These are phyloP conservation scores for Colletes latitarsis DNA, from an alignment of 1,140 invertebrate species.

Conservation along the genomic window DNA sequence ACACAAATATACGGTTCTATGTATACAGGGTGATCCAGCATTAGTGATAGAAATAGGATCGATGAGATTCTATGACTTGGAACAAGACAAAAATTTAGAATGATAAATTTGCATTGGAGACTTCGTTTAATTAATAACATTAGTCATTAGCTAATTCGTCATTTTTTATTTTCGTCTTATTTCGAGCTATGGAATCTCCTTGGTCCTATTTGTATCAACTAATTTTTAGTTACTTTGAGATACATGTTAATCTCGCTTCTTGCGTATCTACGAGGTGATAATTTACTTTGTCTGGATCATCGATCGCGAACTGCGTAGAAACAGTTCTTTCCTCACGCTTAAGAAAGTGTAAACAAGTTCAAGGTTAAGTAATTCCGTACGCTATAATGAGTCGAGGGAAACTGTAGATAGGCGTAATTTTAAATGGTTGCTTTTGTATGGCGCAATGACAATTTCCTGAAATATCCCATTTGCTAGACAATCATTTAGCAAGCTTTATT, in stretches of 20 bases:
- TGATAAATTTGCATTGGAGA: no score
- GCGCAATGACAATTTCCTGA: neutral
- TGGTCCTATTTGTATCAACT: no score
- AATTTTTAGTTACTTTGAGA: neutral
- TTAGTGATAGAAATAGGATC: no score
- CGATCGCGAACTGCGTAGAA: neutral
- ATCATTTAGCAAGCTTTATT: conserved; percentile 20
- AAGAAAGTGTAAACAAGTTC: neutral
- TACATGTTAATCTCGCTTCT: neutral
- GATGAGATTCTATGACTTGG: no score
- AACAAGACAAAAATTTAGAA: no score
- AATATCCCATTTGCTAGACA: neutral
- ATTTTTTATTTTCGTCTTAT: no score
- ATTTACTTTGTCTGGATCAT: neutral
- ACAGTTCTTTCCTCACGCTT: neutral
- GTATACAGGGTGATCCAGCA: no score
- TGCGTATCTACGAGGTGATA: neutral
- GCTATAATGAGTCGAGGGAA: neutral
- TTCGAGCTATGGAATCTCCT: no score
- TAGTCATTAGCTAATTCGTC: no score
- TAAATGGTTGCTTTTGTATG: neutral
- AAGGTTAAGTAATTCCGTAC: neutral
- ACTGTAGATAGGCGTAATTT: neutral
- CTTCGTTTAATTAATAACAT: no score
- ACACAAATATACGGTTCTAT: no score